These are phyloP conservation scores for Silurus asotus DNA, from an alignment of 2,113 vertebrate species.

Conservation along the genomic window DNA sequence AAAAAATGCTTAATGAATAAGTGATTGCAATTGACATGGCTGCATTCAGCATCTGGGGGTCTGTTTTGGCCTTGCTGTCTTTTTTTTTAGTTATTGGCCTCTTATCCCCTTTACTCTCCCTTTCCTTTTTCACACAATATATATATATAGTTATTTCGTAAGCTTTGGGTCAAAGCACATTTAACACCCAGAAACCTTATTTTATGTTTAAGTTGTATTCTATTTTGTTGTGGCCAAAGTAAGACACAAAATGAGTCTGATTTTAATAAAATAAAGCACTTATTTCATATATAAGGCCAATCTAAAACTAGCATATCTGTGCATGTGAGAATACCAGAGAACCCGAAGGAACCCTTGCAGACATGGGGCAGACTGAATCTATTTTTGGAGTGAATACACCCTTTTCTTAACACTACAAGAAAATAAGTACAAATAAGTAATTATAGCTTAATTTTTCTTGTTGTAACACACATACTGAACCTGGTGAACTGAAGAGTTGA, in stretches of 20 bases:
- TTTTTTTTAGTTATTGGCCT: conserved; percentile 22
- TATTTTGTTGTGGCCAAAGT: background rate
- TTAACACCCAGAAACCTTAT: background rate
- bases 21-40: conserved; percentile 73
- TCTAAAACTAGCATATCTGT: background rate
- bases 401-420: background rate
- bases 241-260: no score
- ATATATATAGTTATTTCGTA: background rate
- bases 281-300: background rate
- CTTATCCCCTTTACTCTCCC: background rate
- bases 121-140: background rate
- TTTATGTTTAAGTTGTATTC: background rate
- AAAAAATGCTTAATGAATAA: conserved; percentile 74
- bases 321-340: background rate
- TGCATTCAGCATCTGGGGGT: conserved; percentile 34
- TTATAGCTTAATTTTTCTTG: background rate
- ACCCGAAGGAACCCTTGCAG: background rate
- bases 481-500: background rate
- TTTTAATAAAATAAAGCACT: background rate
- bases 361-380: background rate
- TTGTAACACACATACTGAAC: background rate
- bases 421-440: no score
- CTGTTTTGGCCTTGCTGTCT: conserved; percentile 35
- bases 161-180: background rate
- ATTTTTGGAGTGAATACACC: background rate